Base-by-base conservation (phyloP, 2,888 invertebrate genomes). In the Agrypnus murinus region DNA sequence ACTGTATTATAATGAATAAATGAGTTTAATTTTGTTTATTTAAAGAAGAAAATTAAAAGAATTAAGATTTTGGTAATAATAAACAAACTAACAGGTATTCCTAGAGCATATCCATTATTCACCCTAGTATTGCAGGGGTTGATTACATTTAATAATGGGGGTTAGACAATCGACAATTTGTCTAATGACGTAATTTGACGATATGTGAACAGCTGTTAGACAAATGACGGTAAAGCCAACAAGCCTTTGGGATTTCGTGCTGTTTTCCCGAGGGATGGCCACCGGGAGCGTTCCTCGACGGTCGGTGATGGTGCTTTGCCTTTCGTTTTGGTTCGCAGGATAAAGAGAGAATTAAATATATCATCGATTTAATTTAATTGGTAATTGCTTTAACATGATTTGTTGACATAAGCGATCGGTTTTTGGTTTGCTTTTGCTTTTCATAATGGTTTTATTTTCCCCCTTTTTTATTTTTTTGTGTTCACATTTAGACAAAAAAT, bases 161-260 rank as follows among this genome's bases (percentile, higher is more conserved):
- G 72, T 63, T 25, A 74, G 50, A 65, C 63, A 69, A 69, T 72
- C 81, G 82, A 81, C 81, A 80, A 81, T 82, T 78, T 78, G 80
- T 79, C 79, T 85, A 84, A 85, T 85, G 84, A 85, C 83, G 85
- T 83, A 85, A 86, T 85, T 84, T 83, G 85, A 85, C 83, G 84
- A 86, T 85, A 86, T 85, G 86, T 85, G 86, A 85, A 86, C 86
- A 86, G 85, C 85, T 86, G 86, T 85, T 84, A 82, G 84, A 85
- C 84, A 85, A 85, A 85, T 82, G 84, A 83, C 81, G 83, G 80
- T 80, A 79, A 78, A 79, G 81, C 82, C 82, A 81, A 82, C 83
- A 83, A 82, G 82, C 83, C 83, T 81, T 79, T 79, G 81, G 83
- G 83, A 82, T 82, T 82, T 80, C 76, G 75, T 70, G 78, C 75